Evolutionary conservation across 1,140 invertebrate species (phyloP).

Genomic region (Brachionus paranguensis): DNA sequence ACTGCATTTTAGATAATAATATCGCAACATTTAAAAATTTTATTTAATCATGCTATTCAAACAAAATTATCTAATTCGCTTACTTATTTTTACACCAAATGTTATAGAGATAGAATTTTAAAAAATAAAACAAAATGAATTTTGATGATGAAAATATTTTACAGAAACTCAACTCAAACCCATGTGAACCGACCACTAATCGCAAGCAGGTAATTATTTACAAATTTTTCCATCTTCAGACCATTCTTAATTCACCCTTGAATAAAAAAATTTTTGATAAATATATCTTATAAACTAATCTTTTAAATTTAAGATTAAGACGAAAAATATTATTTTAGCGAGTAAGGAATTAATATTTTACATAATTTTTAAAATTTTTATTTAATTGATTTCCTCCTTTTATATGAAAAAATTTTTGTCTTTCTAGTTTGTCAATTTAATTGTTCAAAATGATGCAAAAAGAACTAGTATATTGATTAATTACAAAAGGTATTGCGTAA

Average conservation of each 20-base stretch:
- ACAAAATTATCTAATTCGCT: not conserved
- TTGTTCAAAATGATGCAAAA: too few species aligned
- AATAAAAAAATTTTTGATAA: not conserved
- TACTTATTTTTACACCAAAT: not conserved
- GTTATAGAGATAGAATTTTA: not conserved
- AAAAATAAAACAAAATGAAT: not conserved
- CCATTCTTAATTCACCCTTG: not conserved
- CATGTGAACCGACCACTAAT: not conserved
- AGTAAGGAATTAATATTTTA: too few species aligned
- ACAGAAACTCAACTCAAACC: not conserved
- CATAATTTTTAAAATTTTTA: too few species aligned
- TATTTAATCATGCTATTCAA: not conserved
- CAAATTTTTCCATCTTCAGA: not conserved
- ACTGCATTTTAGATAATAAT: not conserved
- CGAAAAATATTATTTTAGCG: too few species aligned
- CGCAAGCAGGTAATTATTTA: not conserved
- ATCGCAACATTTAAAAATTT: not conserved
- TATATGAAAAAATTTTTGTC: too few species aligned
- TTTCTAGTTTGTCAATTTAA: too few species aligned
- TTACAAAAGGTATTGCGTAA: too few species aligned
- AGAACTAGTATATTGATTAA: too few species aligned
- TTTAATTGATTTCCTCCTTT: too few species aligned
- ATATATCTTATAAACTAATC: too few species aligned
- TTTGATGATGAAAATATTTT: not conserved
- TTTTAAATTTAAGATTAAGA: too few species aligned